Evolutionary conservation across 1,140 invertebrate genomes (phyloP).

Genomic region (Drosophila ananassae): DNA sequence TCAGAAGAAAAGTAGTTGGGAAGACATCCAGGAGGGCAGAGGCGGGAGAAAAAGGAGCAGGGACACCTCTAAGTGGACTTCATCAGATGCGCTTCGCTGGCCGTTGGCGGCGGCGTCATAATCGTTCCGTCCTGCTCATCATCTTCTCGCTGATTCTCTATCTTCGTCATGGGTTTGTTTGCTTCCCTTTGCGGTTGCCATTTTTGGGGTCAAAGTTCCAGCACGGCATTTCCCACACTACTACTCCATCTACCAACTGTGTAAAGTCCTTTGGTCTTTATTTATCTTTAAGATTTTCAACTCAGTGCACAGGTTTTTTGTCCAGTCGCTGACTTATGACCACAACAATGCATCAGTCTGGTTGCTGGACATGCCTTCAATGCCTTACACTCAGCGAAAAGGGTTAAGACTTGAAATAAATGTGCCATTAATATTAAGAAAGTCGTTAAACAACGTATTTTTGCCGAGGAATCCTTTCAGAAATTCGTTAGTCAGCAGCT

Average conservation of each 20-base stretch:
- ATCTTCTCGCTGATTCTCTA: conserved; percentile 33
- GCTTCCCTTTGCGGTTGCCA: conserved; percentile 51
- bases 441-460: neutral
- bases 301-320: conserved; percentile 69
- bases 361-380: conserved; percentile 29
- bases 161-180: conserved; percentile 36
- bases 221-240: conserved; percentile 13
- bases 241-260: conserved; percentile 3
- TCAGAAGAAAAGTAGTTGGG: conserved; percentile 6
- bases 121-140: conserved; percentile 53
- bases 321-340: conserved; percentile 56
- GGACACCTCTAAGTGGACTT: conserved; percentile 80
- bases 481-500: too few relatives aligned
- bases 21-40: conserved; percentile 10
- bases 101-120: conserved; percentile 61
- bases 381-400: conserved; percentile 25
- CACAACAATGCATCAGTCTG: conserved; percentile 78
- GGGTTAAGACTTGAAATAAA: neutral
- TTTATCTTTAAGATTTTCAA: conserved; percentile 84
- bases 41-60: conserved; percentile 14
- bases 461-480: too few relatives aligned
- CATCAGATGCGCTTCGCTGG: conserved; percentile 77
- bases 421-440: neutral
- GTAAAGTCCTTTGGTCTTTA: conserved; percentile 56
- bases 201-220: conserved; percentile 79